Evolutionary conservation across 2,888 invertebrate genomes (phyloP).

Genomic region (Atrina japonica): DNA sequence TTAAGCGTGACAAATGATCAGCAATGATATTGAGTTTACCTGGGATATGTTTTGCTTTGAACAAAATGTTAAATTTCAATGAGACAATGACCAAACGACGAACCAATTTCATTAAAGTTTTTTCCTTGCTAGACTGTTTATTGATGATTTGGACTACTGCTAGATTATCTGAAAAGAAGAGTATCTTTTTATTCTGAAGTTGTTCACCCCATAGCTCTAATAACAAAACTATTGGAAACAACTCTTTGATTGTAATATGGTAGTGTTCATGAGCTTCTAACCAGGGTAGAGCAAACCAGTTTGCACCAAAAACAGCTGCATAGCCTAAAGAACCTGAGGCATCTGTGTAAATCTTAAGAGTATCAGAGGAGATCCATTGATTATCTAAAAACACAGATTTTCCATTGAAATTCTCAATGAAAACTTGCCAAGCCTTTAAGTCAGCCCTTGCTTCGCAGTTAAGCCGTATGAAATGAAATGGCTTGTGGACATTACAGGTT

Average conservation of each 20-base stretch:
- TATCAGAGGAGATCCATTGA: neutral
- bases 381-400: constrained; percentile 11
- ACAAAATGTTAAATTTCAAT: constrained; percentile 21
- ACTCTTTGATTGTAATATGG: neutral
- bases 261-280: too few species aligned
- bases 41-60: constrained; percentile 19
- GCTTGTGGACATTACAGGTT: neutral
- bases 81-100: constrained; percentile 20
- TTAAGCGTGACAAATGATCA: constrained; percentile 13
- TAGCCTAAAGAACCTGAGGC: neutral
- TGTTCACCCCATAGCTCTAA: constrained; percentile 24
- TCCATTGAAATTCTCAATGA: constrained; percentile 7
- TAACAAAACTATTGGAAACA: constrained; percentile 23
- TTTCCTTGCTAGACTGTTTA: constrained; percentile 22
- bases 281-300: constrained; percentile 28
- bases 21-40: constrained; percentile 7
- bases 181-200: constrained; percentile 21
- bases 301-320: constrained; percentile 17
- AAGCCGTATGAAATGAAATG: too few species aligned
- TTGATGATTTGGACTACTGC: constrained; percentile 45
- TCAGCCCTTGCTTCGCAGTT: too few species aligned
- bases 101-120: constrained; percentile 27
- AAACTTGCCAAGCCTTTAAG: too few species aligned
- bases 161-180: constrained; percentile 35
- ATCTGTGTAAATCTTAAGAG: constrained; percentile 4